Evolutionary conservation across 2,113 vertebrate genomes (phyloP).

Genomic region (human): DNA sequence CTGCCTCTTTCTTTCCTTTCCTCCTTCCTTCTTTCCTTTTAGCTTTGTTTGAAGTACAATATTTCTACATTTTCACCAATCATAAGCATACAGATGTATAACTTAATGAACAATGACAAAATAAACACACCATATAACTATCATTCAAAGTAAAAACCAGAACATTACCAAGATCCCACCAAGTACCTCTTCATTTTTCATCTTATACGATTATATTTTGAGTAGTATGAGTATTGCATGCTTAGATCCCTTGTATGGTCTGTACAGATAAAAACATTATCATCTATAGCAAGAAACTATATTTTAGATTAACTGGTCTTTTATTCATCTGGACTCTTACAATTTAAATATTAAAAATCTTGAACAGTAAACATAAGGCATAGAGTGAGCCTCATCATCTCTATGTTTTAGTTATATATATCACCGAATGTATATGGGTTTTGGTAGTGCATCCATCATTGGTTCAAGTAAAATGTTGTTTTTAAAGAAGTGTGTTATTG

Average conservation of each 20-base stretch:
- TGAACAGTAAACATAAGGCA: background rate
- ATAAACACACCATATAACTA: background rate
- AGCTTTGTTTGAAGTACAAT: background rate
- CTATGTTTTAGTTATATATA: background rate
- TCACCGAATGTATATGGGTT: background rate
- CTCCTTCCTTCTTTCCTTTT: background rate
- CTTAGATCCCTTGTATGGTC: background rate
- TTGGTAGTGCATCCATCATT: background rate
- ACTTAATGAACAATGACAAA: background rate
- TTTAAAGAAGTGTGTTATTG: background rate
- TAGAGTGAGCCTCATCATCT: background rate
- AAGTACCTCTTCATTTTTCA: background rate
- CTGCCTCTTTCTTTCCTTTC: background rate
- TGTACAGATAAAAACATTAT: background rate
- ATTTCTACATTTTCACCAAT: background rate
- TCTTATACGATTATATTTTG: background rate
- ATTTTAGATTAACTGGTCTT: background rate
- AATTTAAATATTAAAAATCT: constrained; percentile 26
- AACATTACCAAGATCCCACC: background rate
- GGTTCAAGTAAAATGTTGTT: constrained; percentile 44
- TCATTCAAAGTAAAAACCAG: background rate
- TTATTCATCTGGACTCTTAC: background rate
- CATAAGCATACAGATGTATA: background rate
- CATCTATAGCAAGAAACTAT: background rate
- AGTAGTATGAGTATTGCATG: background rate